Conservation (phyloP, 2,113 vertebrate species). For the Cygnus atratus region DNA sequence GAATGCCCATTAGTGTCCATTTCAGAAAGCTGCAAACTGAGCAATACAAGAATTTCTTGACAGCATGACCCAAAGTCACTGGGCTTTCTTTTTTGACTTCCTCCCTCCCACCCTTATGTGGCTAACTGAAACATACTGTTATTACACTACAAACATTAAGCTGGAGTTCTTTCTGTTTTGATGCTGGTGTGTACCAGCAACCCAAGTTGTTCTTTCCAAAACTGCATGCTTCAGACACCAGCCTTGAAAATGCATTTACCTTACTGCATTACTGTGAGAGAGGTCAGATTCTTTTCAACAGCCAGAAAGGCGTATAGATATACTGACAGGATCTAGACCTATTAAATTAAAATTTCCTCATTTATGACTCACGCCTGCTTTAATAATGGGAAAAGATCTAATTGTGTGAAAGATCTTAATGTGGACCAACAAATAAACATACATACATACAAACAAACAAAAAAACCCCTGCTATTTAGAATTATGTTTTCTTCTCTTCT, state of each 20-base stretch:
- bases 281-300: neutral
- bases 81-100: neutral
- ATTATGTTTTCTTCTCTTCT: neutral
- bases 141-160: neutral
- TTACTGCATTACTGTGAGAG: neutral
- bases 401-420: neutral
- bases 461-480: neutral
- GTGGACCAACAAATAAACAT: neutral
- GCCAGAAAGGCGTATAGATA: neutral
- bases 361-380: neutral
- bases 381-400: neutral
- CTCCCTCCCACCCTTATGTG: neutral
- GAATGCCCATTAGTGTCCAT: conserved; percentile 47
- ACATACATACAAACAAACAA: no score
- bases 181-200: neutral
- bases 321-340: neutral
- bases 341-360: neutral
- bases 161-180: neutral
- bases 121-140: neutral
- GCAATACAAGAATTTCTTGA: conserved; percentile 16
- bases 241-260: neutral
- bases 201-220: neutral
- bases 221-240: neutral
- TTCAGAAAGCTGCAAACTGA: conserved; percentile 39
- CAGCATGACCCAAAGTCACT: conserved; percentile 21